A percentile compares a stretch with the other conserved stretches of the same genome.
These are phyloP conservation scores for Nipponacmea schrenckii DNA, from an alignment of 2,888 invertebrate genomes.

Conservation along the genomic window DNA sequence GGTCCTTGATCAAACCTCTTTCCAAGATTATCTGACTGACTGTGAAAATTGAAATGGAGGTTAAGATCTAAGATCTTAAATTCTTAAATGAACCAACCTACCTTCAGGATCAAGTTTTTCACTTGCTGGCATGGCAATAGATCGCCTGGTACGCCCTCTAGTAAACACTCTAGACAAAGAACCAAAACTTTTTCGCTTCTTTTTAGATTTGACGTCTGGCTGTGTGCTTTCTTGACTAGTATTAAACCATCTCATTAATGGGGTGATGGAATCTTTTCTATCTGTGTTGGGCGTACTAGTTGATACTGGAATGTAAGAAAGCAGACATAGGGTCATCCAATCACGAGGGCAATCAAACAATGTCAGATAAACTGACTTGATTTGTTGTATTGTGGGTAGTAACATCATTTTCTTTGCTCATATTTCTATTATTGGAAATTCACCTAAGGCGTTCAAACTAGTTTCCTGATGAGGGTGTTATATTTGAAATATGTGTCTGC, in stretches of 20 bases:
- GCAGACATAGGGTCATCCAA: background rate
- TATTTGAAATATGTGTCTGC: no score
- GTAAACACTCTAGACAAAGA: conserved; percentile 59
- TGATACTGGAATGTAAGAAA: conserved; percentile 35
- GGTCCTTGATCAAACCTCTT: no score
- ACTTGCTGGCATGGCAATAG: conserved; percentile 50
- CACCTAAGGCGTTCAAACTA: no score
- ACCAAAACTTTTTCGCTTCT: conserved; percentile 51
- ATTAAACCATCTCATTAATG: conserved; percentile 39
- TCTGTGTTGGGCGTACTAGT: conserved; percentile 42
- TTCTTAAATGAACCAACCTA: background rate
- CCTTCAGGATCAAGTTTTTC: conserved; percentile 45
- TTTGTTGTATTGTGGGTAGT: no score
- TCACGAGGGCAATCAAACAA: background rate
- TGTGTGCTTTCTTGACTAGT: conserved; percentile 31
- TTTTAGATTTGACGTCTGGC: conserved; percentile 43
- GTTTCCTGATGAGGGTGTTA: no score
- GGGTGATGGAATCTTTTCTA: conserved; percentile 39
- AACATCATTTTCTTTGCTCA: no score
- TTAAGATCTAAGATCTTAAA: no score
- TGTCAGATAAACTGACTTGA: background rate
- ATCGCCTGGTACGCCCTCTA: conserved; percentile 48
- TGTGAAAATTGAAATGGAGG: no score
- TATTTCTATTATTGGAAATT: no score
- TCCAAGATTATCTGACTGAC: no score